A percentile compares a stretch with the other conserved stretches of the same genome.
Evolutionary conservation across 2,113 vertebrate genomes (phyloP).

Genomic region (Channa maculata): DNA sequence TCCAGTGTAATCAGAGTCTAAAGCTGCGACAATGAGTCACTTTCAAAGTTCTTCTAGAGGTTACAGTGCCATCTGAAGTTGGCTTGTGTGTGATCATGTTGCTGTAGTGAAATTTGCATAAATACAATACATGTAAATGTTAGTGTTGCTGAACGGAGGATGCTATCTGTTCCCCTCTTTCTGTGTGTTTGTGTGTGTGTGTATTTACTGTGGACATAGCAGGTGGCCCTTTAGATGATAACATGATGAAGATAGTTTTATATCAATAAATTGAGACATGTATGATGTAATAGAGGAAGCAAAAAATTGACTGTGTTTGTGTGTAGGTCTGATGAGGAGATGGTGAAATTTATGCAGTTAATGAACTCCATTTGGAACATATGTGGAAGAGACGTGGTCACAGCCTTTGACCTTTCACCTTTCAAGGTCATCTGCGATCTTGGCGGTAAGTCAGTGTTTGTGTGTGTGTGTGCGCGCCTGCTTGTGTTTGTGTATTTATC

Average conservation of each 20-base stretch:
- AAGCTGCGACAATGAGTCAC: slow-evolving; percentile 54
- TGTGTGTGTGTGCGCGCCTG: slow-evolving; percentile 10
- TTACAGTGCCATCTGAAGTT: slow-evolving; percentile 41
- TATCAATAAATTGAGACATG: not conserved
- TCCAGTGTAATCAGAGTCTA: slow-evolving; percentile 54
- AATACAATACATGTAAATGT: not conserved
- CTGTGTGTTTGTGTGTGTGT: slow-evolving; percentile 15
- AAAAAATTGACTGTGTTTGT: slow-evolving; percentile 24
- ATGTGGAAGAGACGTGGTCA: slow-evolving; percentile 85
- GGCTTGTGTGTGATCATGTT: slow-evolving; percentile 17
- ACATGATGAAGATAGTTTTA: slow-evolving; percentile 19
- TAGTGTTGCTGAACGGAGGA: slow-evolving; percentile 12
- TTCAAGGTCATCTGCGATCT: slow-evolving; percentile 89
- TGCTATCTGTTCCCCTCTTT: not conserved
- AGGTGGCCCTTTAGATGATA: not conserved
- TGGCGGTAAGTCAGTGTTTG: slow-evolving; percentile 83
- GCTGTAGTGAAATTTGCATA: slow-evolving; percentile 25
- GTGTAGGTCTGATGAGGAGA: slow-evolving; percentile 88
- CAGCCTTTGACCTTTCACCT: slow-evolving; percentile 88
- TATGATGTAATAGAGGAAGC: not conserved
- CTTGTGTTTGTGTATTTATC: slow-evolving; percentile 4
- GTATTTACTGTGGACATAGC: not conserved
- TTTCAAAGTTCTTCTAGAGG: slow-evolving; percentile 59
- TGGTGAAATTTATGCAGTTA: slow-evolving; percentile 87
- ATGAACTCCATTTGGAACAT: slow-evolving; percentile 92